Evolutionary conservation across 2,888 invertebrate species (phyloP), one percentile per base, ranked within the genome.

Genomic region (Ferdinandea cuprea): DNA sequence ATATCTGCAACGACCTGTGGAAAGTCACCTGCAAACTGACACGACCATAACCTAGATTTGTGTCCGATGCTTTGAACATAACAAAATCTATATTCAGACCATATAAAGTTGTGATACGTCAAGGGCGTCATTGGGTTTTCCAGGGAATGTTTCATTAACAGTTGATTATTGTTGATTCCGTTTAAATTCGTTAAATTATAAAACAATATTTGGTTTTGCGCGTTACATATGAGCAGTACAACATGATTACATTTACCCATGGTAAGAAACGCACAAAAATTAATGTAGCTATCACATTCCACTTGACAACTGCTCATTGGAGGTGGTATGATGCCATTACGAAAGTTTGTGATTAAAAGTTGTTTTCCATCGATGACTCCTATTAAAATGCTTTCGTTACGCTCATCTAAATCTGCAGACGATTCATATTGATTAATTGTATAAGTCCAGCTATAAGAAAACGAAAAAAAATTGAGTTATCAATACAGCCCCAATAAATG

Each of bases 351-450:
- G 46, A 97, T 83, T 50, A 95, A 91, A 21, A 96, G 86, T 85
- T 93, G 93, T 69, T 91, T 93, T 85, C 96, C 96, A 92, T 97
- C 95, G 85, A 97, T 94, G 9, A 97, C 96, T 86, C 93, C 93
- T 3, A 95, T 95, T 30, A 93, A 89, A 7, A 94, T 93, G 88
- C 90, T 94, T 11, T 50, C 35, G 13, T 35, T 25, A 4, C 0
- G 9, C 30, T 30, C 13, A 0, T 15, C 52, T 17, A 25, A 3
- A 68, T 92, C 90, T 85, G 91, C 86, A 1, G 25, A 5, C 0
- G 2, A 17, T 30, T 63, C 52, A 25, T 42, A 72, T 5, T 44
- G 59, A 30, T 78, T 68, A 7, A 83, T 73, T 9, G 40, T 61
- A 42, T 63, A 83, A 1, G 48, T 73, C 83, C 83, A 83, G 9